Conservation (phyloP, 30 jellyfish, hydroid and myxozoan genomes). For the Hydractinia echinata region DNA sequence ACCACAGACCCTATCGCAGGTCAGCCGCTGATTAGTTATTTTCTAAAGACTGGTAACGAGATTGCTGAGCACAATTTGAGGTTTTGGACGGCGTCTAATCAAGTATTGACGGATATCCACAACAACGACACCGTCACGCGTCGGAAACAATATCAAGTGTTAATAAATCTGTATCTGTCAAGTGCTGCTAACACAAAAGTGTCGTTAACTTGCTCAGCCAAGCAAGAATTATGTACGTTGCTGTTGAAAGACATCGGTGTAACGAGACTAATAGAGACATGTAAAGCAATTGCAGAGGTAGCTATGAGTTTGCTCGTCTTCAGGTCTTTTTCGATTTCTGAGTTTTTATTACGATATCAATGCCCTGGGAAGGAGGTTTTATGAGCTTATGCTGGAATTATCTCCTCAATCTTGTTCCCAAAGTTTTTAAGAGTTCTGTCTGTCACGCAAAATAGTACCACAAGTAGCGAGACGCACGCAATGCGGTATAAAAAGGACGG, state of each 20-base stretch:
- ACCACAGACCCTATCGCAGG: constrained; percentile 88
- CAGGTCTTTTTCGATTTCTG: not conserved
- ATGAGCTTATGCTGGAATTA: not conserved
- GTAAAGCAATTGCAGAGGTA: constrained; percentile 62
- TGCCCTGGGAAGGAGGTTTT: not conserved
- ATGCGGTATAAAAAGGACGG: no score
- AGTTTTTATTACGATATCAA: not conserved
- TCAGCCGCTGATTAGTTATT: constrained; percentile 77
- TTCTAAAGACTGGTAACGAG: constrained; percentile 33
- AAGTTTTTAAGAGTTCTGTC: no score
- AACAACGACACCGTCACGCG: constrained; percentile 48
- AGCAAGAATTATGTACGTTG: constrained; percentile 38
- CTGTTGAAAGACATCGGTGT: constrained; percentile 59
- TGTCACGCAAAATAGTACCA: no score
- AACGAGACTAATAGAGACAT: constrained; percentile 43
- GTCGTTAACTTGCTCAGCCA: constrained; percentile 22
- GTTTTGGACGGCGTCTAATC: constrained; percentile 75
- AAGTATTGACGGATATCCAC: constrained; percentile 36
- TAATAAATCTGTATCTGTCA: constrained; percentile 47
- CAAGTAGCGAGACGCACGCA: no score
- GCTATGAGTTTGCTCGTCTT: not conserved
- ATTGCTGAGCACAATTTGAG: constrained; percentile 61
- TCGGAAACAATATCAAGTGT: constrained; percentile 53
- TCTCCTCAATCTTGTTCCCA: not conserved
- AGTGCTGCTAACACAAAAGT: constrained; percentile 46